These are phyloP conservation scores for Lasioglossum vierecki DNA, from an alignment of 2,888 invertebrate genomes.

Conservation along the genomic window DNA sequence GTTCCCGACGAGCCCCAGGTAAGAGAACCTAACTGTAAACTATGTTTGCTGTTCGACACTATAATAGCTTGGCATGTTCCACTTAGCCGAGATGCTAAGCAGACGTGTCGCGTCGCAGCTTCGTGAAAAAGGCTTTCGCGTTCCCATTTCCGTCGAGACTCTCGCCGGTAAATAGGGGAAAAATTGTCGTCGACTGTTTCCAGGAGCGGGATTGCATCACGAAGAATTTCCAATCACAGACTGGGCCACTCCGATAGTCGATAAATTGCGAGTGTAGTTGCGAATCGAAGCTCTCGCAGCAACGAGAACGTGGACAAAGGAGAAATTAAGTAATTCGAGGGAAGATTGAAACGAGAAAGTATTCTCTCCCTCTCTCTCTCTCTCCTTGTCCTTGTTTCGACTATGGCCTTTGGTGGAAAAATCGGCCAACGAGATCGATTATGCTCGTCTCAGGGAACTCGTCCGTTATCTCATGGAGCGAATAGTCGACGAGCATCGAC, in stretches of 20 bases:
- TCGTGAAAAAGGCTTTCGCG: neutral
- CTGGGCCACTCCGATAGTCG: neutral
- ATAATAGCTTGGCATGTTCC: neutral
- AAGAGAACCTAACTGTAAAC: neutral
- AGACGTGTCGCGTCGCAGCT: neutral
- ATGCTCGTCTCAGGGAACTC: neutral
- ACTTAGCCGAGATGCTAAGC: neutral
- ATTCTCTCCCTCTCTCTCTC: neutral
- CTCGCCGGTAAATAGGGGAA: neutral
- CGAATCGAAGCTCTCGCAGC: constrained; percentile 4
- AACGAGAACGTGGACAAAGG: constrained; percentile 4
- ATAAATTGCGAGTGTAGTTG: neutral
- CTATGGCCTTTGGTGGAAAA: neutral
- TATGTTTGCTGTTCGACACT: neutral
- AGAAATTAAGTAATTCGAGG: constrained; percentile 14
- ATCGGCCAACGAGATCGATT: neutral
- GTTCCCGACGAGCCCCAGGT: neutral
- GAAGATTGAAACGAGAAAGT: neutral
- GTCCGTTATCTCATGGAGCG: neutral
- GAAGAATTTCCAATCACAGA: constrained; percentile 14
- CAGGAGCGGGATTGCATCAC: neutral
- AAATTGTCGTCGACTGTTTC: neutral
- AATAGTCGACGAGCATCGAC: neutral
- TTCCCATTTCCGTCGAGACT: neutral
- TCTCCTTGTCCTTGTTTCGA: neutral